Evolutionary conservation across 1,140 invertebrate genomes (phyloP).

Genomic region (Drosophila subpulchrella): DNA sequence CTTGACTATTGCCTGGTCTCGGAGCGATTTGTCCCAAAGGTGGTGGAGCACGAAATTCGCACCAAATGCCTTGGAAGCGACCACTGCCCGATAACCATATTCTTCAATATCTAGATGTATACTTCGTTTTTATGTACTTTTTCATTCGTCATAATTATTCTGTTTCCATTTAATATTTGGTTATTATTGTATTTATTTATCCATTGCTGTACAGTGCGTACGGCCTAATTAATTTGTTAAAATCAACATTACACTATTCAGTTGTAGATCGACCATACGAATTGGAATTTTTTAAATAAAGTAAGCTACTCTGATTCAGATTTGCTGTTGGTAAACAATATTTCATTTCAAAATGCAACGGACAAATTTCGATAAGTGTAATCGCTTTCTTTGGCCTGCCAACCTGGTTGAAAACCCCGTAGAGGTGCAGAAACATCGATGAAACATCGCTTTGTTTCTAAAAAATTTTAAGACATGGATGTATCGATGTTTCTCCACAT

Average conservation of each 20-base stretch:
- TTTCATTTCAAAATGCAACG: not conserved
- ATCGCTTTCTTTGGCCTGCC: not conserved
- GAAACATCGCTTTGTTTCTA: no score
- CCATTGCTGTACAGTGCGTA: not conserved
- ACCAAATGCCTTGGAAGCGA: conserved; percentile 92
- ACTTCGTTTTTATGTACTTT: conserved; percentile 6
- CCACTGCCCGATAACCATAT: conserved; percentile 93
- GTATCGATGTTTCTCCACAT: no score
- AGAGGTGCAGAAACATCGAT: no score
- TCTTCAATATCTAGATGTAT: conserved; percentile 86
- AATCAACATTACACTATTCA: conserved; percentile 6
- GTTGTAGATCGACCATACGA: conserved; percentile 19
- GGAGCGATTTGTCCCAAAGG: conserved; percentile 89
- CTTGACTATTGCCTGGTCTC: conserved; percentile 98
- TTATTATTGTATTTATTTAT: not conserved
- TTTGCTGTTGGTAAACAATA: not conserved
- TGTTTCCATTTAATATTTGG: not conserved
- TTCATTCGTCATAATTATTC: conserved; percentile 1
- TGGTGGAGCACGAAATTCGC: conserved; percentile 93
- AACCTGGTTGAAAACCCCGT: no score
- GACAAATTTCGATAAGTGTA: not conserved
- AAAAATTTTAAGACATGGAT: no score
- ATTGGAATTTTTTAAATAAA: conserved; percentile 37
- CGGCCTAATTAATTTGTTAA: not conserved
- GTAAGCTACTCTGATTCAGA: not conserved